These are phyloP conservation scores for Quiscalus mexicanus DNA, from an alignment of 2,113 vertebrate species.

Conservation along the genomic window DNA sequence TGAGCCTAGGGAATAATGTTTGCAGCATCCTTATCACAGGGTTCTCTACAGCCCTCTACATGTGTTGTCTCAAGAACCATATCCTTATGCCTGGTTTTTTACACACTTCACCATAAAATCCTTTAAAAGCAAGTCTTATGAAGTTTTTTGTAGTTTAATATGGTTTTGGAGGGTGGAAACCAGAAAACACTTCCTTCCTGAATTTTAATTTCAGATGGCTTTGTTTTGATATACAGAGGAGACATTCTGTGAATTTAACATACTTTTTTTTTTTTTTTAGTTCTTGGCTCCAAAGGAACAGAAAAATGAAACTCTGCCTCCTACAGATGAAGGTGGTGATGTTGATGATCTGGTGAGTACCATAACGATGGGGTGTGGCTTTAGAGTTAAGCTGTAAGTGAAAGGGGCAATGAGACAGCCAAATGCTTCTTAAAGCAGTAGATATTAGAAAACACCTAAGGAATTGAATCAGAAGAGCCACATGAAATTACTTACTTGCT, in stretches of 20 bases:
- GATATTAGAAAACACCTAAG: not conserved
- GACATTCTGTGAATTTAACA: not conserved
- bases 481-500: not conserved
- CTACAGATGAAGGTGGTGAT: conserved; percentile 82
- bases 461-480: not conserved
- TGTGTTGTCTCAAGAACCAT: not conserved
- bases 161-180: not conserved
- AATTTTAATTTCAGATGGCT: not conserved
- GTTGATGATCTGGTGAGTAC: conserved; percentile 92
- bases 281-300: conserved; percentile 83
- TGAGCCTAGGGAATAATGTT: not conserved
- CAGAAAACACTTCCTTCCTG: not conserved
- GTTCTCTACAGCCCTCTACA: not conserved
- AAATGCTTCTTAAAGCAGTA: not conserved
- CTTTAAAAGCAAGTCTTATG: not conserved
- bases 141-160: not conserved
- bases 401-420: not conserved
- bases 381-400: not conserved
- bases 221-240: not conserved
- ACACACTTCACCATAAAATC: not conserved
- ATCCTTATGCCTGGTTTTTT: not conserved
- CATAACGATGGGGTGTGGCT: not conserved
- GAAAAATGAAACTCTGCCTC: conserved; percentile 57
- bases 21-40: not conserved
- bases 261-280: conserved; percentile 69